Evolutionary conservation across 2,888 invertebrate species (phyloP).

Genomic region (Brenthis hecate): DNA sequence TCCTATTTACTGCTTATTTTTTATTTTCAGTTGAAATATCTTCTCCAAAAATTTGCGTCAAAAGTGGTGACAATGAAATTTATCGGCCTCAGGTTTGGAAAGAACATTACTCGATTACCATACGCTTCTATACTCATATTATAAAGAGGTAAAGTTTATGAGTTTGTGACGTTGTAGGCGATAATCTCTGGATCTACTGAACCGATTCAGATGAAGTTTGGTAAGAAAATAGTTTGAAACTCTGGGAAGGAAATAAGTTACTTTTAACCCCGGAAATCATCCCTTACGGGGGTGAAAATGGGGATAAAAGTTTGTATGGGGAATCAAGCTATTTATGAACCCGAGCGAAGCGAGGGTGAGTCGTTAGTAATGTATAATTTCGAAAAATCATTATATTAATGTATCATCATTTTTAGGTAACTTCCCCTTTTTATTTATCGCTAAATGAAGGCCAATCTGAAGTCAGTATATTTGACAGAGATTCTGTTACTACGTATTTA

Average conservation of each 20-base stretch:
- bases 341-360: too few species aligned
- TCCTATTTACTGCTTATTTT: conserved; percentile 2
- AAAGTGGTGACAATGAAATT: conserved; percentile 81
- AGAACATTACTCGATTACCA: background rate
- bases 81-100: conserved; percentile 83
- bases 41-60: conserved; percentile 83
- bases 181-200: too few species aligned
- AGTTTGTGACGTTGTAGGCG: too few species aligned
- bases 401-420: conserved; percentile 61
- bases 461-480: conserved; percentile 82
- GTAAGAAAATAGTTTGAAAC: too few species aligned
- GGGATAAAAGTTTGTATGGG: too few species aligned
- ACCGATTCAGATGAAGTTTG: too few species aligned
- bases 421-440: conserved; percentile 84
- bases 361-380: background rate
- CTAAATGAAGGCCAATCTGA: conserved; percentile 86
- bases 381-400: background rate
- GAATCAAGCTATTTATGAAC: too few species aligned
- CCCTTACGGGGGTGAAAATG: too few species aligned
- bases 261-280: too few species aligned
- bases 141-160: too few species aligned
- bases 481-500: conserved; percentile 71
- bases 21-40: conserved; percentile 84
- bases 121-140: too few species aligned
- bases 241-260: too few species aligned